Conservation (phyloP, 2,113 vertebrate genomes). For the Hippocampus comes region DNA sequence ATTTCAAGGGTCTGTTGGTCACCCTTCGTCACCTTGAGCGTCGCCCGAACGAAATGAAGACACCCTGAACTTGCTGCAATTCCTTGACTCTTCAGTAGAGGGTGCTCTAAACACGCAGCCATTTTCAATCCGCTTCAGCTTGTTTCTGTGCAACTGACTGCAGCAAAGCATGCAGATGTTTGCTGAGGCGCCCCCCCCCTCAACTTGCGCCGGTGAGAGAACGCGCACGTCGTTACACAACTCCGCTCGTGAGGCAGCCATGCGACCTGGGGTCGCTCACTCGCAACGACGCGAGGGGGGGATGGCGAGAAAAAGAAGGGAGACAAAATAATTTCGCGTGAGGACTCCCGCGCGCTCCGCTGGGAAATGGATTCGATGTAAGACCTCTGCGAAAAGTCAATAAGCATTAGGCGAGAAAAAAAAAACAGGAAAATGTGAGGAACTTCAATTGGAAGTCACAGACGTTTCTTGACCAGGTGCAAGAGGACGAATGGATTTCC, state of each 20-base stretch:
- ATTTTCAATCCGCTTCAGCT: background rate
- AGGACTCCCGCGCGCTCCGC: slow-evolving; percentile 20
- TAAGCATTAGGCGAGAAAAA: slow-evolving; percentile 43
- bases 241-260: background rate
- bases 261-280: slow-evolving; percentile 35
- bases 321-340: slow-evolving; percentile 26
- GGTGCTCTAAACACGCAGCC: background rate
- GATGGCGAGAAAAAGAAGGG: slow-evolving; percentile 1
- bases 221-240: background rate
- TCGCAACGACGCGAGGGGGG: slow-evolving; percentile 19
- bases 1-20: slow-evolving; percentile 2
- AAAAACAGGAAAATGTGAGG: slow-evolving; percentile 22
- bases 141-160: background rate
- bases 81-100: background rate
- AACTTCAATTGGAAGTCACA: slow-evolving; percentile 25
- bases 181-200: background rate
- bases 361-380: slow-evolving; percentile 48
- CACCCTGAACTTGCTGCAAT: background rate
- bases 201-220: background rate
- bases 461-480: slow-evolving; percentile 30
- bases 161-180: background rate
- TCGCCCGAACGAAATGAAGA: background rate
- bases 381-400: slow-evolving; percentile 55
- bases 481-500: slow-evolving; percentile 37
- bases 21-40: background rate